Base-by-base conservation (phyloP, 2,113 vertebrate species). In the Ochotona curzoniae region DNA sequence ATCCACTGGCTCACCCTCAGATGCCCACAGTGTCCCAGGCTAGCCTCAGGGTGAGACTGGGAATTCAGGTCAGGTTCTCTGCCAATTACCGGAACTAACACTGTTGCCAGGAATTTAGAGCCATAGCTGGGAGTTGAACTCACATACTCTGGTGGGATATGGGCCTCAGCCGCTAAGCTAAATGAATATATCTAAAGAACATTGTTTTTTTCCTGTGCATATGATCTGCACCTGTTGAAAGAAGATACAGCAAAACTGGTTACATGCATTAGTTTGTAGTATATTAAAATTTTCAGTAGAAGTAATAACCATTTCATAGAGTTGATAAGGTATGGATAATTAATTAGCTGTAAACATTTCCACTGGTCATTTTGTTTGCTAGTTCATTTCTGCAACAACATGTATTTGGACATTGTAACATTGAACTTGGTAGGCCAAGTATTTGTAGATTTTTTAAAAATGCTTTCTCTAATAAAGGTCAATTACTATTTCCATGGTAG, bases 371-470 rank as follows among this genome's bases (percentile, higher is more conserved):
- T 78, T 69, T 18, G 64, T 90, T 81, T 71, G 17, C 60, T 90
- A 0, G 69, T 76, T 89, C 2, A 28, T 47, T 93, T 93, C 60
- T 90, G 17, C 26, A 90, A 4, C 93, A 54, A 75, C 13, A 5
- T 70, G 2, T 81, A 4, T 67, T 4, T 73, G 11, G 85, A 0
- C 70, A 5, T 85, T 63, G 71, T 10, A 44, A 8, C 93, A 20
- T 95, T 74, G n/a, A 15, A 66, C 54, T 75, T 95, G 23, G 23
- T 75, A n/a, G 5, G 18, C 92, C 32, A 90, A n/a, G 12, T 4
- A 88, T 11, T 70, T 25, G 44, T 13, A 88, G 32, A 78, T 63
- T 86, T 80, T 81, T 96, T 26, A 76, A 88, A 32, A 49, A 57
- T 35, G 23, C 80, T 78, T 76, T 69, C 28, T 84, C 21, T 28